These are phyloP conservation scores for Calliopum simillimum DNA, from an alignment of 2,888 invertebrate genomes.

Conservation along the genomic window DNA sequence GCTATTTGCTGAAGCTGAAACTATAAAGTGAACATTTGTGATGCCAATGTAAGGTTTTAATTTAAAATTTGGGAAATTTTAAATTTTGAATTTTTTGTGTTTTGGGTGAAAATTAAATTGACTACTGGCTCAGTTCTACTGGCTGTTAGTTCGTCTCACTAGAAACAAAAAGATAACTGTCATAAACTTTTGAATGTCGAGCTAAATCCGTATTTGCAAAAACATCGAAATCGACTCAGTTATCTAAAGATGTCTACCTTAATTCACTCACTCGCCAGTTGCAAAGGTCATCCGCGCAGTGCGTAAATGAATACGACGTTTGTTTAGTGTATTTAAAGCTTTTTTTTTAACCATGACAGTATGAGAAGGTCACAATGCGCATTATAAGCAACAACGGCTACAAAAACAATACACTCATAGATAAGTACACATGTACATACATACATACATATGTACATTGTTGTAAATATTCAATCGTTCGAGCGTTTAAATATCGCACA, in stretches of 20 bases:
- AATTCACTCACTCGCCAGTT: slow-evolving; percentile 37
- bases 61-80: too few relatives aligned
- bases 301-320: slow-evolving; percentile 30
- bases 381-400: slow-evolving; percentile 33
- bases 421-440: not conserved
- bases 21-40: too few relatives aligned
- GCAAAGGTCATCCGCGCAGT: slow-evolving; percentile 47
- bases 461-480: too few relatives aligned
- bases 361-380: slow-evolving; percentile 65
- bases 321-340: slow-evolving; percentile 25
- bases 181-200: not conserved
- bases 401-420: slow-evolving; percentile 20
- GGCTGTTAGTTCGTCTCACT: too few relatives aligned
- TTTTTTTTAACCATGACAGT: slow-evolving; percentile 65
- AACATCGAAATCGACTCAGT: not conserved
- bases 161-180: too few relatives aligned
- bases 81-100: too few relatives aligned
- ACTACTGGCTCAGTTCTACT: too few relatives aligned
- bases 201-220: too few relatives aligned
- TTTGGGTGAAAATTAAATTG: too few relatives aligned
- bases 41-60: too few relatives aligned
- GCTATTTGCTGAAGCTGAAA: too few relatives aligned
- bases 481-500: too few relatives aligned
- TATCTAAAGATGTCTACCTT: slow-evolving; percentile 19
- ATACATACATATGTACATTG: not conserved